These are phyloP conservation scores for Watsonalla cultraria DNA, from an alignment of 2,888 invertebrate genomes.

Conservation along the genomic window DNA sequence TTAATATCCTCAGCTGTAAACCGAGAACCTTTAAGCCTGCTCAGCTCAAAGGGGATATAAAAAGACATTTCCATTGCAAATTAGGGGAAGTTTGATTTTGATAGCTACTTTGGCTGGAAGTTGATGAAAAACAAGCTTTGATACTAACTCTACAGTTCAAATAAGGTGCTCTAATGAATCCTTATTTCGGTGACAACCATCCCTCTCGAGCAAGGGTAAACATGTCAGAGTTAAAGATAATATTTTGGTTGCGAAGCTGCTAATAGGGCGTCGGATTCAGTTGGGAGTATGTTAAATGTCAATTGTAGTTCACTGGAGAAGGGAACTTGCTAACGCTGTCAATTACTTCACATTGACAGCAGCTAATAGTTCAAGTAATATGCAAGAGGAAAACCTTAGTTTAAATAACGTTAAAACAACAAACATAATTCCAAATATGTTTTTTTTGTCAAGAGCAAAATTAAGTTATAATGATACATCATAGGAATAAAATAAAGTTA, in stretches of 20 bases:
- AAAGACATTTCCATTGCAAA: slow-evolving; percentile 62
- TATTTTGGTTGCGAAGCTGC: background rate
- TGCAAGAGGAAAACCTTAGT: no score
- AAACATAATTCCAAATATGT: no score
- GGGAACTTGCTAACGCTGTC: no score
- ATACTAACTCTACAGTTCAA: background rate
- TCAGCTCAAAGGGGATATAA: slow-evolving; percentile 61
- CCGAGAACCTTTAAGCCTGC: slow-evolving; percentile 42
- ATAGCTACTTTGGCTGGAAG: slow-evolving; percentile 46
- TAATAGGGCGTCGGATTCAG: slow-evolving; percentile 11
- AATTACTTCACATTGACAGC: no score
- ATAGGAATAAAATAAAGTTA: no score
- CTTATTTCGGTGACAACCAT: background rate
- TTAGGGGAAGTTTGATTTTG: slow-evolving; percentile 55
- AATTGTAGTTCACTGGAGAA: slow-evolving; percentile 18
- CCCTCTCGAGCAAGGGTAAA: background rate
- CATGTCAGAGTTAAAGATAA: no score
- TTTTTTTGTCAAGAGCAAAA: no score
- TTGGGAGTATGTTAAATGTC: slow-evolving; percentile 35
- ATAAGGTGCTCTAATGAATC: background rate
- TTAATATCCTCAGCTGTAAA: slow-evolving; percentile 54
- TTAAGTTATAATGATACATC: no score
- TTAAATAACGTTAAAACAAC: no score
- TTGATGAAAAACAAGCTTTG: slow-evolving; percentile 34
- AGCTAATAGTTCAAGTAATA: no score